Conservation (phyloP, 2,888 invertebrate genomes). For the Lasioglossum vierecki region DNA sequence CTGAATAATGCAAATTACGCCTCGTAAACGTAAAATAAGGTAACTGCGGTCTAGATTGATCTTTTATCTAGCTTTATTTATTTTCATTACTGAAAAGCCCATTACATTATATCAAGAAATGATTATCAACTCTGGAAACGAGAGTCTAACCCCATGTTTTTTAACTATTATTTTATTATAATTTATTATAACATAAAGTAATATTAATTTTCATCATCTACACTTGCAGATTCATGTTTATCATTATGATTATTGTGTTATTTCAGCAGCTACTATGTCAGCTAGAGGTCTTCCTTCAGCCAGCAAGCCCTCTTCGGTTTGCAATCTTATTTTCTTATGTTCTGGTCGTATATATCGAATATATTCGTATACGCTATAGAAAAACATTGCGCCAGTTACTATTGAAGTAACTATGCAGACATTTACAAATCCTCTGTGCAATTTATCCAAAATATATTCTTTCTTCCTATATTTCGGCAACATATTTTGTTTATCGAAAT, state of each 20-base stretch:
- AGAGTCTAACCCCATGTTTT: too few relatives aligned
- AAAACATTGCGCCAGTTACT: conserved; percentile 81
- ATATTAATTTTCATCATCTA: neutral
- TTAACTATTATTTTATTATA: conserved; percentile 11
- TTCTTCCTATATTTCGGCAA: conserved; percentile 39
- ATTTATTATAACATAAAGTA: conserved; percentile 7
- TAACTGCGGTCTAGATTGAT: too few relatives aligned
- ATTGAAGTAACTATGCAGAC: conserved; percentile 84
- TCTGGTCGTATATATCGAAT: conserved; percentile 84
- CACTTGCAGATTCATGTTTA: neutral
- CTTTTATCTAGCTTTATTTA: too few relatives aligned
- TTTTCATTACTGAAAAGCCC: too few relatives aligned
- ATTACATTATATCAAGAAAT: too few relatives aligned
- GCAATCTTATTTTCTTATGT: conserved; percentile 77
- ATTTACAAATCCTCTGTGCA: conserved; percentile 85
- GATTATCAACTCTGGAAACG: too few relatives aligned
- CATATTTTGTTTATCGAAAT: conserved; percentile 17
- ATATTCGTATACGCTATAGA: conserved; percentile 84
- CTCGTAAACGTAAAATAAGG: too few relatives aligned
- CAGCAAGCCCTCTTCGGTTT: conserved; percentile 84
- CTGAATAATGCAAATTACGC: too few relatives aligned
- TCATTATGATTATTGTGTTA: neutral
- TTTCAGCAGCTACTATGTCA: neutral
- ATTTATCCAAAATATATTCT: conserved; percentile 82
- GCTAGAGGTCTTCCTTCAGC: conserved; percentile 82